phyloP scores from a whole-genome alignment of 2,113 vertebrate species.

The Microcebus tavaratra region DNA sequence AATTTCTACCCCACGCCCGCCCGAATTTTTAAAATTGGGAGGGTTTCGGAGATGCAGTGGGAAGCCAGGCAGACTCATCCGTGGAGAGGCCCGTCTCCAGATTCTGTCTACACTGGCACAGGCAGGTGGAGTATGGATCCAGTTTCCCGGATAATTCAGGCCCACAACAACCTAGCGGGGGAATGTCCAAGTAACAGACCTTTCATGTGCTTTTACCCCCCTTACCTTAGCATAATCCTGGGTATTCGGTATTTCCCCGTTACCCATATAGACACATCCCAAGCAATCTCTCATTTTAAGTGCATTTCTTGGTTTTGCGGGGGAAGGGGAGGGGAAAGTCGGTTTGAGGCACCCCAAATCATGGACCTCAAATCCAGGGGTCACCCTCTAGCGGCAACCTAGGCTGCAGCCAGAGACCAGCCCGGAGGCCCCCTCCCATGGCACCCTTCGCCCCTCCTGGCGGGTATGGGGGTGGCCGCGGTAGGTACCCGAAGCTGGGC shows the following conservation, averaged over 20 bases:
- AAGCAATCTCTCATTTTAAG: neutral
- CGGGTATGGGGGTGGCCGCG: no score
- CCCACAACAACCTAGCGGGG: neutral
- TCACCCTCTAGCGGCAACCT: neutral
- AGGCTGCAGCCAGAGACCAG: neutral
- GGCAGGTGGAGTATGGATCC: neutral
- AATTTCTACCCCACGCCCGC: neutral
- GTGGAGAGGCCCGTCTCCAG: fast-evolving
- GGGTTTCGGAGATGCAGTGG: neutral
- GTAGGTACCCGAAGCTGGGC: neutral
- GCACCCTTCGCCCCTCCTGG: no score
- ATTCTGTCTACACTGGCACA: neutral
- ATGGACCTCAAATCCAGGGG: neutral
- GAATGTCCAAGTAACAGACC: fast-evolving
- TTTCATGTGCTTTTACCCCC: fast-evolving
- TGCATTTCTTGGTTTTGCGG: neutral
- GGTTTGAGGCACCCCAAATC: neutral
- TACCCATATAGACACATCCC: neutral
- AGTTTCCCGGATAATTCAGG: neutral
- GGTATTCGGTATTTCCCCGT: neutral
- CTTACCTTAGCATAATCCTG: fast-evolving
- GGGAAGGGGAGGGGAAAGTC: no score
- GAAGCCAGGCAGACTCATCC: neutral
- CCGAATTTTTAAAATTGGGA: neutral
- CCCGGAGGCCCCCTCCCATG: neutral